These are phyloP conservation scores for Brachyopa scutellaris DNA, from an alignment of 2,888 invertebrate genomes.

Conservation along the genomic window DNA sequence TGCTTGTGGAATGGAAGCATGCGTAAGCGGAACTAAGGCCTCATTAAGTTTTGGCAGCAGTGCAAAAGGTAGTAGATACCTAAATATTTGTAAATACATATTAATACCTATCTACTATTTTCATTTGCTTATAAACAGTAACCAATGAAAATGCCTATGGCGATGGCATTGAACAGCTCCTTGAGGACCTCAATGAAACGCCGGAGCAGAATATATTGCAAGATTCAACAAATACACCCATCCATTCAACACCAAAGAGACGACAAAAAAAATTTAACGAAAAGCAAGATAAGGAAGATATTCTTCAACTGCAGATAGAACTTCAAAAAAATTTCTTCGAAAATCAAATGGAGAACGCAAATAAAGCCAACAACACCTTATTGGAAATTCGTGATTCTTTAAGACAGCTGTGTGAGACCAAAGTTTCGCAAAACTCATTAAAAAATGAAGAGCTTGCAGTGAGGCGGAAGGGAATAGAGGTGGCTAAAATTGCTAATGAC, in stretches of 20 bases:
- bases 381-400: not conserved
- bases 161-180: not conserved
- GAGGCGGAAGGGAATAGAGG: no score
- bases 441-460: no score
- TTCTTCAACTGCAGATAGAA: not conserved
- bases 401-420: no score
- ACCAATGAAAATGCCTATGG: not conserved
- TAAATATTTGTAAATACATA: not conserved
- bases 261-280: not conserved
- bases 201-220: not conserved
- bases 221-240: not conserved
- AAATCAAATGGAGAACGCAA: not conserved
- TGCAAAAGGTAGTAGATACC: not conserved
- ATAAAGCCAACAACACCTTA: not conserved
- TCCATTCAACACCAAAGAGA: not conserved
- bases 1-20: conserved; percentile 25
- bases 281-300: not conserved
- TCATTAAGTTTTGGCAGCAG: not conserved
- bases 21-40: not conserved
- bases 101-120: not conserved
- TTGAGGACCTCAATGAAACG: not conserved
- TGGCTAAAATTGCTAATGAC: no score
- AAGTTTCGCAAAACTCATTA: no score
- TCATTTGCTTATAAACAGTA: not conserved
- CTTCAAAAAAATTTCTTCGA: not conserved